Evolutionary conservation across 2,888 invertebrate species (phyloP).

Genomic region (Epistrophella euchroma): DNA sequence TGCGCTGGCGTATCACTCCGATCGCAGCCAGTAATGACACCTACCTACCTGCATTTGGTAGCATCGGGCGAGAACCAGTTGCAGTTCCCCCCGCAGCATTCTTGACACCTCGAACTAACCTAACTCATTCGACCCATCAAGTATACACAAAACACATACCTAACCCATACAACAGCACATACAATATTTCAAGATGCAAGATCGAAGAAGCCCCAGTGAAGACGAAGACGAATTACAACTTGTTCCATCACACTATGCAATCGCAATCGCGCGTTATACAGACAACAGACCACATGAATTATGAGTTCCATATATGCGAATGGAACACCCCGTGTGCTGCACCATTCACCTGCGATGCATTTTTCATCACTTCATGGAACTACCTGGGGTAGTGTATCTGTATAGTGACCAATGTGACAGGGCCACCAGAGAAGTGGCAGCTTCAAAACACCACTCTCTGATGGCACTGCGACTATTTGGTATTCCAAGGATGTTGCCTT

Average conservation of each 20-base stretch:
- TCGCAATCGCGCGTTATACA: slow-evolving; percentile 28
- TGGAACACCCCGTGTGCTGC: slow-evolving; percentile 42
- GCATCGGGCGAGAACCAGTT: slow-evolving; percentile 60
- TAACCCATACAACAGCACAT: not conserved
- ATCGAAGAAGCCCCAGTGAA: slow-evolving; percentile 17
- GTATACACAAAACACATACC: no score
- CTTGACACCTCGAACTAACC: slow-evolving; percentile 60
- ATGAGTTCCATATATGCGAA: slow-evolving; percentile 74
- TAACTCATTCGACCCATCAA: slow-evolving; percentile 46
- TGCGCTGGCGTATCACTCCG: slow-evolving; percentile 67
- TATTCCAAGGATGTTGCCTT: slow-evolving; percentile 78
- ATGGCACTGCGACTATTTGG: slow-evolving; percentile 74
- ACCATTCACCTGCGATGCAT: slow-evolving; percentile 37
- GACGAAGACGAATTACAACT: slow-evolving; percentile 76
- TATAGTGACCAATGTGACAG: slow-evolving; percentile 71
- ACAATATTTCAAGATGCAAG: slow-evolving; percentile 15
- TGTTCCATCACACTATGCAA: slow-evolving; percentile 73
- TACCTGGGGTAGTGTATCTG: slow-evolving; percentile 32
- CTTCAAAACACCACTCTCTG: slow-evolving; percentile 42
- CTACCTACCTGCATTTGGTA: slow-evolving; percentile 73
- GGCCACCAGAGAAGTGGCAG: slow-evolving; percentile 71
- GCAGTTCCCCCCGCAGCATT: slow-evolving; percentile 47
- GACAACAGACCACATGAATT: slow-evolving; percentile 64
- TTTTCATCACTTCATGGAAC: slow-evolving; percentile 75
- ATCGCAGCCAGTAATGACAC: slow-evolving; percentile 68